These are phyloP conservation scores for Chrosomus eos DNA, from an alignment of 2,797 vertebrate species.

Conservation along the genomic window DNA sequence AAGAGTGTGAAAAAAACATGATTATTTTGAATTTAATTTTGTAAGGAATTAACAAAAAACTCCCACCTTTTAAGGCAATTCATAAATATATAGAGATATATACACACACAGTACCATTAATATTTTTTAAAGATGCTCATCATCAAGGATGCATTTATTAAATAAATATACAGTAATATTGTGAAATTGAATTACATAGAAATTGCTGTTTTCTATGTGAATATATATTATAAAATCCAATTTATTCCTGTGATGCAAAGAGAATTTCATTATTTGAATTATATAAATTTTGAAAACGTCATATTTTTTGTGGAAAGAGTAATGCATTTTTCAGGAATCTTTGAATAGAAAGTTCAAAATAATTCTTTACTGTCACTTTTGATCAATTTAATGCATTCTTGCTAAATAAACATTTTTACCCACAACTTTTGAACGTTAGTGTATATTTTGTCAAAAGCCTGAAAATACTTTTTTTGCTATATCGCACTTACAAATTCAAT, in stretches of 20 bases:
- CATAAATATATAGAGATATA: neutral
- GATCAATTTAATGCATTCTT: no score
- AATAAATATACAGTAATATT: neutral
- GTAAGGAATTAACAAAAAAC: neutral
- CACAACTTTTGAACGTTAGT: no score
- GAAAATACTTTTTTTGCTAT: neutral
- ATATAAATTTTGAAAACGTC: no score
- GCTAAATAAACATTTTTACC: no score
- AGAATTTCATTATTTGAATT: neutral
- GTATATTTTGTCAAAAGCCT: no score
- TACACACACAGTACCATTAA: neutral
- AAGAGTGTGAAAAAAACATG: no score
- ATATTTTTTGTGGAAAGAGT: no score
- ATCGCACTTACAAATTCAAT: neutral
- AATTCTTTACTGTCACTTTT: no score
- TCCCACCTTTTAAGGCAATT: neutral
- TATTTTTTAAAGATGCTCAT: neutral
- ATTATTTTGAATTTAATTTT: neutral
- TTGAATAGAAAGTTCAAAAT: no score
- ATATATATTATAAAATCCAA: neutral
- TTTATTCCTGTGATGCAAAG: neutral
- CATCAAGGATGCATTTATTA: neutral
- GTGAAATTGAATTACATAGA: neutral
- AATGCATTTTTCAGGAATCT: no score
- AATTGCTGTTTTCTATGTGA: neutral